Evolutionary conservation across 1,140 invertebrate genomes (phyloP).

Genomic region (Chironomus tepperi): DNA sequence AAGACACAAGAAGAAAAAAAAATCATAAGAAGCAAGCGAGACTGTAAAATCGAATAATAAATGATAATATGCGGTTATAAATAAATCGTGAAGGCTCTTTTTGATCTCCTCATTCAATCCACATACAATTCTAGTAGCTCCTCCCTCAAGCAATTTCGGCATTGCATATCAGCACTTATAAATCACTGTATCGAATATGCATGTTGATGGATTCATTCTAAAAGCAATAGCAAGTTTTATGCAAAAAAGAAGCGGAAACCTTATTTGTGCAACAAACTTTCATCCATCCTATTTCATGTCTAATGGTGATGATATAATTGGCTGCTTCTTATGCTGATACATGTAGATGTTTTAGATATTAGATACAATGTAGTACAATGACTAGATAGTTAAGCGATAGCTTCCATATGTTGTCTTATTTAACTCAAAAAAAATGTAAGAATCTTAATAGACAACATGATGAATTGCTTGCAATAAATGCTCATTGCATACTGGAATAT

Average conservation of each 20-base stretch:
- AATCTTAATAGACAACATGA: background rate
- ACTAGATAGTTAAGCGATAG: background rate
- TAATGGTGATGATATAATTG: too few relatives aligned
- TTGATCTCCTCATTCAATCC: constrained; percentile 21
- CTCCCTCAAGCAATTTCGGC: constrained; percentile 18
- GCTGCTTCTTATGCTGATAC: too few relatives aligned
- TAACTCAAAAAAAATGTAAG: background rate
- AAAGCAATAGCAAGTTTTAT: too few relatives aligned
- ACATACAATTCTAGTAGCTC: constrained; percentile 23
- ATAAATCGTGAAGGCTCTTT: constrained; percentile 22
- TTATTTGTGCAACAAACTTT: too few relatives aligned
- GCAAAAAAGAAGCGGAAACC: too few relatives aligned
- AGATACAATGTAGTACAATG: too few relatives aligned
- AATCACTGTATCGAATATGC: constrained; percentile 1
- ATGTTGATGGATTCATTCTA: constrained; percentile 8
- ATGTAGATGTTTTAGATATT: too few relatives aligned
- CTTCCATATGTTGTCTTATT: background rate
- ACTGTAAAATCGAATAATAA: constrained; percentile 21
- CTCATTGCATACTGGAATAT: background rate
- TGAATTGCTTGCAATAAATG: background rate
- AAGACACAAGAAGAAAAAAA: too few relatives aligned
- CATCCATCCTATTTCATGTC: too few relatives aligned
- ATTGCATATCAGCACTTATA: constrained; percentile 5
- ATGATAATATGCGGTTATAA: constrained; percentile 20
- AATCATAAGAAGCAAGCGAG: background rate